These are phyloP conservation scores for Setophaga coronata DNA, from an alignment of 2,113 vertebrate species.

Conservation along the genomic window DNA sequence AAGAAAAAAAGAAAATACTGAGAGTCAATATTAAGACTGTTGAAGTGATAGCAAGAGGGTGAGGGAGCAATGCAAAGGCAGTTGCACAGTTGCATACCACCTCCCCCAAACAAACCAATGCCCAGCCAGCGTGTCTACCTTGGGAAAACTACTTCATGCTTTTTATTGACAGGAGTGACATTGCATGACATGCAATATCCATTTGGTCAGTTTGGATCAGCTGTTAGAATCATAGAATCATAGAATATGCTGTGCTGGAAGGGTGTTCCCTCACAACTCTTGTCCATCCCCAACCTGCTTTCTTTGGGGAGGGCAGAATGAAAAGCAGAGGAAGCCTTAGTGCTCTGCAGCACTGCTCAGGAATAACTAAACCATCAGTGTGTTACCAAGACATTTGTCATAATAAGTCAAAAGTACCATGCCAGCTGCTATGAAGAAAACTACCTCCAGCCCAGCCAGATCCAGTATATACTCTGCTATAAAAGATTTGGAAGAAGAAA, in stretches of 20 bases:
- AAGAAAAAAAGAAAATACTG: neutral
- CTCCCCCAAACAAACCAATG: neutral
- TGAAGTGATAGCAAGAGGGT: neutral
- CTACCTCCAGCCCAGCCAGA: neutral
- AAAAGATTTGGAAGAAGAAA: neutral
- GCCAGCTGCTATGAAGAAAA: neutral
- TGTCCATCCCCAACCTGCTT: neutral
- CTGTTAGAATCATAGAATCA: neutral
- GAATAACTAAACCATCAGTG: neutral
- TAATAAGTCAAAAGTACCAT: neutral
- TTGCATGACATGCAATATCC: neutral
- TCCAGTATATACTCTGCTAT: neutral
- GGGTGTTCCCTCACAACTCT: neutral
- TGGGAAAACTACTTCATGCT: neutral
- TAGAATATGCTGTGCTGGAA: neutral
- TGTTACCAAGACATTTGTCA: neutral
- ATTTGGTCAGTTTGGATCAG: neutral
- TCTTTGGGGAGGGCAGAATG: neutral
- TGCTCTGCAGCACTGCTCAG: neutral
- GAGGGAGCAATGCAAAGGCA: neutral
- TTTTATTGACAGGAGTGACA: neutral
- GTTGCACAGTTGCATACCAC: neutral
- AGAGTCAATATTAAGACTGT: neutral
- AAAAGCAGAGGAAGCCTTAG: neutral
- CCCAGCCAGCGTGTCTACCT: neutral